Conservation (phyloP, 2,888 invertebrate species). For the Silvanus unidentatus region DNA sequence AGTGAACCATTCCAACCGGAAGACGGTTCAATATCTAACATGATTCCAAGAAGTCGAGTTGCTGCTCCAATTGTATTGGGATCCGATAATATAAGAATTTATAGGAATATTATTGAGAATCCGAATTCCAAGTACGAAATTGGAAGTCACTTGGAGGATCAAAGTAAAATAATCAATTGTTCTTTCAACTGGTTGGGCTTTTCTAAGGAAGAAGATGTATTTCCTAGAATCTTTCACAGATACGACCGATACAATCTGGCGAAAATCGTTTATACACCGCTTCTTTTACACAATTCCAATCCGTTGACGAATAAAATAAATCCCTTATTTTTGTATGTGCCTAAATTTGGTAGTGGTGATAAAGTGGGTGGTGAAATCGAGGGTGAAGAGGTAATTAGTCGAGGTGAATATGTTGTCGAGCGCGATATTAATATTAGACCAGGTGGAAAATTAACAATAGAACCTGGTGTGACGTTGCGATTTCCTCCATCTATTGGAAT, state of each 20-base stretch:
- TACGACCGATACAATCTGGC: slow-evolving; percentile 94
- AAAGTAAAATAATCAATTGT: slow-evolving; percentile 89
- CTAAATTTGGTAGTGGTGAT: slow-evolving; percentile 64
- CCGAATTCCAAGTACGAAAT: slow-evolving; percentile 88
- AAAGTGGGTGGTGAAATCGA: slow-evolving; percentile 88
- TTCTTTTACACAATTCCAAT: slow-evolving; percentile 82
- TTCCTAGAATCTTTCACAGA: slow-evolving; percentile 70
- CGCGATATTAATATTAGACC: slow-evolving; percentile 92
- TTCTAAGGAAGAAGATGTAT: slow-evolving; percentile 65
- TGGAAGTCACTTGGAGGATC: slow-evolving; percentile 90
- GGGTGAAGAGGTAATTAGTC: slow-evolving; percentile 74
- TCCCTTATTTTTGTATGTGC: slow-evolving; percentile 68
- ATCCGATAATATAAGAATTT: slow-evolving; percentile 83
- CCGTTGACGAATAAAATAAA: slow-evolving; percentile 80
- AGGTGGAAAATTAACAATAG: slow-evolving; percentile 82
- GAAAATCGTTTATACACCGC: slow-evolving; percentile 85
- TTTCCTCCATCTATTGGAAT: slow-evolving; percentile 93
- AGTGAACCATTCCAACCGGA: slow-evolving; percentile 74
- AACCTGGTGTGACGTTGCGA: slow-evolving; percentile 80
- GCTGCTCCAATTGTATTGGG: slow-evolving; percentile 89
- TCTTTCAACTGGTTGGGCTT: slow-evolving; percentile 91
- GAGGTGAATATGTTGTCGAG: slow-evolving; percentile 85
- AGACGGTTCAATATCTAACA: slow-evolving; percentile 56
- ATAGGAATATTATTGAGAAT: slow-evolving; percentile 87
- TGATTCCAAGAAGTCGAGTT: slow-evolving; percentile 86